phyloP scores from a whole-genome alignment of 2,113 vertebrate genomes.

The Nettapus auritus region DNA sequence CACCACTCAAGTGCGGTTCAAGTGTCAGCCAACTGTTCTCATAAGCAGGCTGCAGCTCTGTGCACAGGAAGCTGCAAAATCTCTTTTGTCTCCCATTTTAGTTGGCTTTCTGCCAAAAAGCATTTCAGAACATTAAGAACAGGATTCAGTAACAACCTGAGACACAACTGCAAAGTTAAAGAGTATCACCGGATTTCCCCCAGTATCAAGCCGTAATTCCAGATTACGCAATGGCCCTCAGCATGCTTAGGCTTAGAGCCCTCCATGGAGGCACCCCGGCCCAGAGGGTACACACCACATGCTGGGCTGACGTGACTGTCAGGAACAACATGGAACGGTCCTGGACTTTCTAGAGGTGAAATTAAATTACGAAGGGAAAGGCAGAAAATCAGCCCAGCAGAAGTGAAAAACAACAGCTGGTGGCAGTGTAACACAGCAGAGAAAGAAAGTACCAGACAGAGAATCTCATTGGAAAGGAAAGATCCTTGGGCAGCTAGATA shows the following conservation, averaged over 20 bases:
- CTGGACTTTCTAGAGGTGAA: not conserved
- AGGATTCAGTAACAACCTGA: not conserved
- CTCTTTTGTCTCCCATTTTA: not conserved
- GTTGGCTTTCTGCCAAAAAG: not conserved
- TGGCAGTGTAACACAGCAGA: not conserved
- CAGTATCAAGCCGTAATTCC: not conserved
- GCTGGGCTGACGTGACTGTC: not conserved
- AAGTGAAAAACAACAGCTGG: not conserved
- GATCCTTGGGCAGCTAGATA: not conserved
- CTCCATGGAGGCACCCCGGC: not conserved
- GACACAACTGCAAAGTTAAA: not conserved
- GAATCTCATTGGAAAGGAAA: not conserved
- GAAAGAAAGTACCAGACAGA: not conserved
- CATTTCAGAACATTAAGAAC: not conserved
- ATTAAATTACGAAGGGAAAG: not conserved
- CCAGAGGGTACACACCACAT: not conserved
- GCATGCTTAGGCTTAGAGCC: fast-evolving
- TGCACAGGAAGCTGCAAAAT: fast-evolving
- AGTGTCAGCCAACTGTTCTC: not conserved
- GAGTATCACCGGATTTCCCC: not conserved
- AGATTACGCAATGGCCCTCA: not conserved
- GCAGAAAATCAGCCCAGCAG: not conserved
- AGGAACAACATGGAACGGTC: fast-evolving
- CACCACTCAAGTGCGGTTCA: not conserved
- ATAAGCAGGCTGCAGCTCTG: not conserved